phyloP scores from a whole-genome alignment of 1,140 invertebrate genomes.

The Aporrectodea caliginosa region DNA sequence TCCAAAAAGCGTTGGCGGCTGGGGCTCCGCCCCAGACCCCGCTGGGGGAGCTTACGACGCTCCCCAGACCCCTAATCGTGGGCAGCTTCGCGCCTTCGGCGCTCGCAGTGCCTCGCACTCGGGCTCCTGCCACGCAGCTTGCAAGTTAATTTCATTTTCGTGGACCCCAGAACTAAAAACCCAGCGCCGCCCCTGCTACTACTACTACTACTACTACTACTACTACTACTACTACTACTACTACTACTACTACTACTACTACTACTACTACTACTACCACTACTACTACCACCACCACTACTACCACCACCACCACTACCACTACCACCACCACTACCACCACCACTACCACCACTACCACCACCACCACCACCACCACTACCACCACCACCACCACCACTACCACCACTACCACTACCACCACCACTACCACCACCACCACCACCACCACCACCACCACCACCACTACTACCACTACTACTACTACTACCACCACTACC shows the following conservation, averaged over 20 bases:
- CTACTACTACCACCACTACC: neutral
- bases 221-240: neutral
- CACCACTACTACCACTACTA: too few relatives aligned
- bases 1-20: too few relatives aligned
- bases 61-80: too few relatives aligned
- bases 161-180: too few relatives aligned
- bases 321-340: neutral
- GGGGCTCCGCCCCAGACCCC: too few relatives aligned
- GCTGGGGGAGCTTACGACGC: too few relatives aligned
- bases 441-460: neutral
- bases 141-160: too few relatives aligned
- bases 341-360: neutral
- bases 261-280: neutral
- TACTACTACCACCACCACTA: neutral
- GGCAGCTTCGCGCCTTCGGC: too few relatives aligned
- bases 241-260: neutral
- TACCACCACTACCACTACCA: neutral
- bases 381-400: neutral
- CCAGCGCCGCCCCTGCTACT: too few relatives aligned
- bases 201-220: neutral
- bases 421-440: neutral
- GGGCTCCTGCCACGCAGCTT: too few relatives aligned
- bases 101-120: too few relatives aligned
- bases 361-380: neutral
- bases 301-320: neutral